Conservation (phyloP, 2,113 vertebrate species). For the Triplophysa tibetana region DNA sequence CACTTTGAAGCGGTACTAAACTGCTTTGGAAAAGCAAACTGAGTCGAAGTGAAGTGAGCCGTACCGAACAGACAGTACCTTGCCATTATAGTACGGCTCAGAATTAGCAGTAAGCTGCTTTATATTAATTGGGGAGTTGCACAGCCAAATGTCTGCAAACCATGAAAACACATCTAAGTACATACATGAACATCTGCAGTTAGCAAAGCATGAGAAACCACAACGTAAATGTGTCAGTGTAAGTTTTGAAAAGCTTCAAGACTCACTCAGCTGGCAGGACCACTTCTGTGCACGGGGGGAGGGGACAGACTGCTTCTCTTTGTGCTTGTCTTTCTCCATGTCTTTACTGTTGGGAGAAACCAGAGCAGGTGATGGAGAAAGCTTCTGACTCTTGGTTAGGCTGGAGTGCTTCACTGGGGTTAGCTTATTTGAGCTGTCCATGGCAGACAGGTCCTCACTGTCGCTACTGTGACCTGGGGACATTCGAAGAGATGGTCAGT, state of each 20-base stretch:
- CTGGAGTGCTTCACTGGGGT: constrained; percentile 81
- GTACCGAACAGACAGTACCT: too few species aligned
- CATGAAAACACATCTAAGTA: not conserved
- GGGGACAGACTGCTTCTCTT: constrained; percentile 83
- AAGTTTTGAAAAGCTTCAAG: not conserved
- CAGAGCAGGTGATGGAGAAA: constrained; percentile 75
- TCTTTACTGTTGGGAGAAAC: constrained; percentile 83
- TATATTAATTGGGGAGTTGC: not conserved
- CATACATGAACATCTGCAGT: not conserved
- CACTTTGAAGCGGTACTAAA: too few species aligned
- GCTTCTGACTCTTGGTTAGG: constrained; percentile 83
- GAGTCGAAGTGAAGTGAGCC: too few species aligned
- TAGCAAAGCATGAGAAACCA: not conserved
- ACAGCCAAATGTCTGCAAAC: not conserved
- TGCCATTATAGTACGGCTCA: too few species aligned
- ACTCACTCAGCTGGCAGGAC: constrained; percentile 94
- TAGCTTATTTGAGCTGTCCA: constrained; percentile 82
- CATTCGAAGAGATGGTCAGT: not conserved
- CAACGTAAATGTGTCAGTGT: not conserved
- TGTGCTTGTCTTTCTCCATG: constrained; percentile 83
- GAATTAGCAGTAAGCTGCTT: not conserved
- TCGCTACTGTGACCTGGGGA: constrained; percentile 91
- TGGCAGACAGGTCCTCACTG: constrained; percentile 86
- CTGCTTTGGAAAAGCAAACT: too few species aligned
- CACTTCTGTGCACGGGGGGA: constrained; percentile 92